Conservation (phyloP, 2,888 invertebrate genomes). For the Mantis religiosa region DNA sequence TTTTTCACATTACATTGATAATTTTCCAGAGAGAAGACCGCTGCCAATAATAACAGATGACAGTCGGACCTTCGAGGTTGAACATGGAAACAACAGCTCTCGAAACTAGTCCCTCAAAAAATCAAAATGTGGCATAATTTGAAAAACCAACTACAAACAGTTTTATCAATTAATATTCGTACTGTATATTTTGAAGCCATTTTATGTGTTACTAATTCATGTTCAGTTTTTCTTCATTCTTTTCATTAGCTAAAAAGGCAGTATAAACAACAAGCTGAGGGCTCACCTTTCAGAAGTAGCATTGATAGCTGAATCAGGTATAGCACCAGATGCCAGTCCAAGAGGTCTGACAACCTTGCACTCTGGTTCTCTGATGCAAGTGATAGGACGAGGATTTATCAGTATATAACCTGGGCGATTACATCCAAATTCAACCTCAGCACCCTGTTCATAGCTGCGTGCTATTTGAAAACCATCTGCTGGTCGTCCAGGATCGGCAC, state of each 20-base stretch:
- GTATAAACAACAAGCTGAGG: neutral
- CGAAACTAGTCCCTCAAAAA: too few relatives aligned
- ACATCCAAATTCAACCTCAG: constrained; percentile 87
- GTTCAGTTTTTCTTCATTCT: neutral
- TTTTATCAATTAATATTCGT: too few relatives aligned
- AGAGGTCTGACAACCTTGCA: constrained; percentile 89
- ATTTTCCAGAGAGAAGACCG: too few relatives aligned
- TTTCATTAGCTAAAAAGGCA: neutral
- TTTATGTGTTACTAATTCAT: neutral
- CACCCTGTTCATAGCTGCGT: constrained; percentile 80
- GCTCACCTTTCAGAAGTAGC: constrained; percentile 78
- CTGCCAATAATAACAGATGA: too few relatives aligned
- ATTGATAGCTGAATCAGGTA: constrained; percentile 92
- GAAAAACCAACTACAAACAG: too few relatives aligned
- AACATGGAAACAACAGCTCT: too few relatives aligned
- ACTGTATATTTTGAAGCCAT: too few relatives aligned
- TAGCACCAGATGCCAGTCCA: constrained; percentile 84
- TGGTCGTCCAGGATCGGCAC: constrained; percentile 91
- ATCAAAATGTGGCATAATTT: too few relatives aligned
- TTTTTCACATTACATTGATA: too few relatives aligned
- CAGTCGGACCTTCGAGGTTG: too few relatives aligned
- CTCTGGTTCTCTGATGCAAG: constrained; percentile 87
- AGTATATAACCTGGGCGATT: constrained; percentile 88
- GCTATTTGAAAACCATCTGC: constrained; percentile 86
- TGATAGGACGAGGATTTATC: constrained; percentile 85